phyloP scores from a whole-genome alignment of 1,140 invertebrate species.

The Nephotettix cincticeps region DNA sequence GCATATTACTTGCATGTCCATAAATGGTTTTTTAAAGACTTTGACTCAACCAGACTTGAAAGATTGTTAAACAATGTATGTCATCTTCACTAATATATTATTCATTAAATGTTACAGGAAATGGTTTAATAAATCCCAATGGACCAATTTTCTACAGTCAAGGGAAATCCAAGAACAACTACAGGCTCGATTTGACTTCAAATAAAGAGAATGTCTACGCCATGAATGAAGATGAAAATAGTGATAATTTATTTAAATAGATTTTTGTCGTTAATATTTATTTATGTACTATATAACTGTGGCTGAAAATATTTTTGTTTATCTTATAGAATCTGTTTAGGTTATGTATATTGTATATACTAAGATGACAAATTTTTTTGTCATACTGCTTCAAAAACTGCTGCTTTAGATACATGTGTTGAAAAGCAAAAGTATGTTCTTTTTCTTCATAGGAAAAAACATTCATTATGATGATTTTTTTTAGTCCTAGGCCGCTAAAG shows the following conservation, averaged over 20 bases:
- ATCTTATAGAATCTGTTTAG: too few species aligned
- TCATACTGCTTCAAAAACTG: too few species aligned
- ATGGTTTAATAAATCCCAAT: background rate
- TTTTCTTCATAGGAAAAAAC: too few species aligned
- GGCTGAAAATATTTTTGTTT: too few species aligned
- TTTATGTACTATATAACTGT: too few species aligned
- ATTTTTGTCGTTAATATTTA: too few species aligned
- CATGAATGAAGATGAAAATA: conserved; percentile 5
- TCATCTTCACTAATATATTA: background rate
- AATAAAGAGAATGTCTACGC: conserved; percentile 8
- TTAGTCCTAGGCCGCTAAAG: too few species aligned
- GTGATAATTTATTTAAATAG: conserved; percentile 6
- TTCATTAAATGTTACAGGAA: background rate
- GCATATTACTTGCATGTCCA: background rate
- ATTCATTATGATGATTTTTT: too few species aligned
- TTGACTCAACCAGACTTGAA: background rate
- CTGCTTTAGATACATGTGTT: too few species aligned
- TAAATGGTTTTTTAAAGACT: background rate
- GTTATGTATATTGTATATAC: too few species aligned
- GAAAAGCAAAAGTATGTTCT: too few species aligned
- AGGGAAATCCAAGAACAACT: background rate
- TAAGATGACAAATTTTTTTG: too few species aligned
- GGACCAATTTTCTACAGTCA: background rate
- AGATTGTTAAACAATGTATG: background rate
- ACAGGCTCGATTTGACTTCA: background rate